Base-by-base conservation (phyloP, 2,888 invertebrate genomes). In the Ectobius pallidus region DNA sequence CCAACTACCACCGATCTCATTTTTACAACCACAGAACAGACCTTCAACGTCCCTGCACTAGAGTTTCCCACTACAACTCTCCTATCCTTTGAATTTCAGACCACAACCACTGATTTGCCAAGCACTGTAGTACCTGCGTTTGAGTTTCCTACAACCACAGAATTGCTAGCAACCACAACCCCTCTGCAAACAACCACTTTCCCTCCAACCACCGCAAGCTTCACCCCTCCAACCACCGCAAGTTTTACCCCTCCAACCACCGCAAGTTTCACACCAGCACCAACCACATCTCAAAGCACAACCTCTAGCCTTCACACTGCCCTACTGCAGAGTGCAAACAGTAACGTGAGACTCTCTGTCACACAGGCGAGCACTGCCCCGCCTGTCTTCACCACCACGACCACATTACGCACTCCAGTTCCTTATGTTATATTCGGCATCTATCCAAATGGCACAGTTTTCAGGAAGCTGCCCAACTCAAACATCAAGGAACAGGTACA, bases 391-490 rank as follows among this genome's bases (percentile, higher is more conserved):
- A 78, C 79, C 20, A 78, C 79, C 20, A 89, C 90, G 70, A 86
- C 88, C 80, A 72, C 70, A 30, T 18, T 39, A 27, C 67, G 65
- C 16, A 76, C 76, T 2, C 76, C 76, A 22, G 71, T 70, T 9
- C 91, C 92, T 77, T 92, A 89, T 82, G 88, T 92, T 79, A 88
- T 92, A 81, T 91, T 90, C 80, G 92, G 92, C 81, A 87, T 92
- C 80, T 90, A 89, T 82, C 92, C 92, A 78, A 91, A 92, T 85
- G 92, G 92, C 84, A 91, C 90, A 82, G 85, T 92, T 82, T 90
- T 92, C 81, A 89, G 90, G 84, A 92, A 91, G 85, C 92, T 90
- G 82, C 92, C 92, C 77, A 92, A 93, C 80, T 73, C 76, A 20
- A 67, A 71, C 61, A 49, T 70, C 46, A 73, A 69, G 30, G 76